These are phyloP conservation scores for Oligia strigilis DNA, from an alignment of 2,888 invertebrate species.

Conservation along the genomic window DNA sequence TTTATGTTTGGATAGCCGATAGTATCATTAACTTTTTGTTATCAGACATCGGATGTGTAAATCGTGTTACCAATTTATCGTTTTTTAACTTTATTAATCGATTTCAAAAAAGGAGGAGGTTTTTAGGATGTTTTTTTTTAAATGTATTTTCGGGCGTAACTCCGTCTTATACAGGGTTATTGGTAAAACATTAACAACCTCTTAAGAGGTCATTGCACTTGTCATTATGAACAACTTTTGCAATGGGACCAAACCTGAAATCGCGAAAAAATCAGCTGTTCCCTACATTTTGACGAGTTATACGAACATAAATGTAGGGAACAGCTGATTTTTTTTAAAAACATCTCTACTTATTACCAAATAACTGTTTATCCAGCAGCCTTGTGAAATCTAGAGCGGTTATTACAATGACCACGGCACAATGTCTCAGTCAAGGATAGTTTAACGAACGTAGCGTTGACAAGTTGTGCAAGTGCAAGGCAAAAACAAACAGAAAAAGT, in stretches of 20 bases:
- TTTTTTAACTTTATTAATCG: background rate
- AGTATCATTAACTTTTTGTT: constrained; percentile 22
- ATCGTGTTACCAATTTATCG: constrained; percentile 1
- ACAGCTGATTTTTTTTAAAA: too few relatives aligned
- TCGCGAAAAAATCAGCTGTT: too few relatives aligned
- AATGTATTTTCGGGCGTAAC: too few relatives aligned
- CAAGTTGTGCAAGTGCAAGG: constrained; percentile 26
- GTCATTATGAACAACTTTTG: too few relatives aligned
- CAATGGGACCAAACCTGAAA: too few relatives aligned
- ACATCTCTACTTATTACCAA: background rate
- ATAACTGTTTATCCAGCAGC: background rate
- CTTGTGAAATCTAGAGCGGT: constrained; percentile 7
- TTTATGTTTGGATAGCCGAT: constrained; percentile 15
- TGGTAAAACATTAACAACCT: too few relatives aligned
- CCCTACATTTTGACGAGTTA: too few relatives aligned
- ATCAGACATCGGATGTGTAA: constrained; percentile 10
- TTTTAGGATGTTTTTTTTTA: too few relatives aligned
- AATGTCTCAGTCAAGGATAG: constrained; percentile 34
- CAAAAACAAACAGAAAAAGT: constrained; percentile 17
- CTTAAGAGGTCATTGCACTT: too few relatives aligned
- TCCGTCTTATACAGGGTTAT: too few relatives aligned
- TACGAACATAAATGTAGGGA: too few relatives aligned
- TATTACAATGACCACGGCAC: constrained; percentile 18
- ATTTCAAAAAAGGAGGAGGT: too few relatives aligned
- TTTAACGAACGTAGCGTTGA: constrained; percentile 31